A percentile compares a stretch with the other conserved stretches of the same genome.
phyloP scores from a whole-genome alignment of 2,888 invertebrate species.

The Leucania comma region DNA sequence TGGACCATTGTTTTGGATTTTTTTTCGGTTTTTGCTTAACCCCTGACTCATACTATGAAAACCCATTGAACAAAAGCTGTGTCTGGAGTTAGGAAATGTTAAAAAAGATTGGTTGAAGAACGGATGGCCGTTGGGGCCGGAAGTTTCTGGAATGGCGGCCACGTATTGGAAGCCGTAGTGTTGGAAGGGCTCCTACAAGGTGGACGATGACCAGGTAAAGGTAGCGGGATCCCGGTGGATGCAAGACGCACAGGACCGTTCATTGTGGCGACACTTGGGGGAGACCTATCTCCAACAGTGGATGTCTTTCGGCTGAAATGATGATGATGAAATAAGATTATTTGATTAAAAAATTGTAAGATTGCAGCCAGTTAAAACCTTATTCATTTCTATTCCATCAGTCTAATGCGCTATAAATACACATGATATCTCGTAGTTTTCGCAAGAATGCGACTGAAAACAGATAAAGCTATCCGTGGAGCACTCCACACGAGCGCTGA shows the following conservation, averaged over 20 bases:
- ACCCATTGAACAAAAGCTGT: not conserved
- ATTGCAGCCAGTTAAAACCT: not conserved
- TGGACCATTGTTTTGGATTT: conserved; percentile 47
- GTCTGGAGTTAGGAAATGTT: not conserved
- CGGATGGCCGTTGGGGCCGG: too few relatives aligned
- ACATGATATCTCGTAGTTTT: conserved; percentile 63
- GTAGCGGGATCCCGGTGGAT: too few relatives aligned
- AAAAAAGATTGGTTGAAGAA: too few relatives aligned
- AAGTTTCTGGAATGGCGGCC: too few relatives aligned
- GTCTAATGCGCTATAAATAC: conserved; percentile 71
- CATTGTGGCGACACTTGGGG: too few relatives aligned
- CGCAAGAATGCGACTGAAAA: conserved; percentile 79
- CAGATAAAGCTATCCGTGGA: conserved; percentile 77
- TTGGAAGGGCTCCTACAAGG: too few relatives aligned
- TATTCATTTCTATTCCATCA: conserved; percentile 4
- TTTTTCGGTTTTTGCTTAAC: conserved; percentile 3
- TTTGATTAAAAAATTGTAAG: not conserved
- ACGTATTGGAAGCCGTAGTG: too few relatives aligned
- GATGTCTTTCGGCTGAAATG: too few relatives aligned
- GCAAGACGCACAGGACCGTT: too few relatives aligned
- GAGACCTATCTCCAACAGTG: too few relatives aligned
- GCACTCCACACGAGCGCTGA: conserved; percentile 73
- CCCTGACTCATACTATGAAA: not conserved
- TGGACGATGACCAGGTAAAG: too few relatives aligned
- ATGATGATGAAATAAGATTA: too few relatives aligned